Base-by-base conservation (phyloP, 2,797 vertebrate genomes). In the Acanthurus tractus region DNA sequence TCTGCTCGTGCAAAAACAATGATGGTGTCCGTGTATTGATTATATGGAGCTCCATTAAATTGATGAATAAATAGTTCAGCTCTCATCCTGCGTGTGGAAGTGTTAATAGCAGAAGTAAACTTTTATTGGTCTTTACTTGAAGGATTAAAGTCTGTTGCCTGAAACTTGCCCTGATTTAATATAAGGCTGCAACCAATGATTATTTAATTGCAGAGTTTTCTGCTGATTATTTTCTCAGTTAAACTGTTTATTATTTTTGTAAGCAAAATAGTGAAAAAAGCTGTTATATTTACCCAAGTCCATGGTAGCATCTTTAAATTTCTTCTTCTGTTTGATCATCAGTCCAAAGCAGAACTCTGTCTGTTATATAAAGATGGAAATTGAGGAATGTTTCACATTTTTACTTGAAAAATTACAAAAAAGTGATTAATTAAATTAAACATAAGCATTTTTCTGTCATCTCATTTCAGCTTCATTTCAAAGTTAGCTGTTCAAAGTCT, bases 1-100 rank as follows among this genome's bases (percentile, higher is more conserved):
- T 77, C 69, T 38, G 80, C 46, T 48, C n/a, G 6, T 22, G 38
- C 36, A 13, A 9, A 22, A 54, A 38, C 14, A 68, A 55, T 7
- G 3, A 62, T 40, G 2, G 25, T 38, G 22, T 54, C 8, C 61
- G 1, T 25, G 8, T 62, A 44, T 20, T 44, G 36, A 18, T 6
- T 29, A 13, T 75, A n/a, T 46, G 1, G 1, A 71, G 64, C 20
- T 20, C 15, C 9, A 20, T 25, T 45, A 25, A 48, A 46, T 50
- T 36, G 11, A 61, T 50, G 36, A 22, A 55, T n/a, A 2, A 80
- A 42, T 38, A 46, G 45, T 4, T 23, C 29, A 34, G 29, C 40
- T 71, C 44, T 34, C 14, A 15, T 45, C 2, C 40, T 20, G 10
- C 14, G 6, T 48, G 25, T 15, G 42, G 1, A 13, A 23, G 44